Percentiles rank a stretch among this genome's conserved stretches.
phyloP scores from a whole-genome alignment of 2,888 invertebrate species.

The Oscheius onirici region DNA sequence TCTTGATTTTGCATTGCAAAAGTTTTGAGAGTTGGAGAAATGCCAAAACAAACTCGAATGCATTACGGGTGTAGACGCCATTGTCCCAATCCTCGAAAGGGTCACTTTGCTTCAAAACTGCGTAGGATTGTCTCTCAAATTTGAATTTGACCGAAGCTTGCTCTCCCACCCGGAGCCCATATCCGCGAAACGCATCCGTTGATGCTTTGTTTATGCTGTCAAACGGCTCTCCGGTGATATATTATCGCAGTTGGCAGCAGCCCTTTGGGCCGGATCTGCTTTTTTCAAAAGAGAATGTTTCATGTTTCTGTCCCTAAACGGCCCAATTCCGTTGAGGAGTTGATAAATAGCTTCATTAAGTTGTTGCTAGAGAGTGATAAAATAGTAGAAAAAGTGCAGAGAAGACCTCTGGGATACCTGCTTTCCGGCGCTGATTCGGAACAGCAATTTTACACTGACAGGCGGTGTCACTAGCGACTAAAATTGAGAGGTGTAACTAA shows the following conservation, averaged over 20 bases:
- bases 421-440: slow-evolving; percentile 17
- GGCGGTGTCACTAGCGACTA: slow-evolving; percentile 30
- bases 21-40: background rate
- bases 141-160: background rate
- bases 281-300: background rate
- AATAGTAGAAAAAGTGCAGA: slow-evolving; percentile 1
- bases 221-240: slow-evolving; percentile 24
- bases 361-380: background rate
- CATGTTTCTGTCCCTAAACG: background rate
- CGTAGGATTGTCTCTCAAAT: background rate
- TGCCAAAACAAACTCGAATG: background rate
- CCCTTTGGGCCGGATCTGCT: slow-evolving; percentile 11
- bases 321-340: background rate
- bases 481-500: slow-evolving; percentile 32
- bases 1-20: too few species aligned
- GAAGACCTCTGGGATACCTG: slow-evolving; percentile 3
- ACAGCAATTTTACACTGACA: slow-evolving; percentile 30
- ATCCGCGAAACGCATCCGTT: slow-evolving; percentile 1
- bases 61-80: slow-evolving; percentile 2
- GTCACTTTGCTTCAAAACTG: background rate
- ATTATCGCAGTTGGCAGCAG: slow-evolving; percentile 15
- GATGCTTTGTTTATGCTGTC: slow-evolving; percentile 29
- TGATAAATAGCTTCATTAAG: background rate
- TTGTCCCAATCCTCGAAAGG: slow-evolving; percentile 1
- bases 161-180: background rate